Base-by-base conservation (phyloP, 2,888 invertebrate genomes). In the Strigamia transsilvanica region DNA sequence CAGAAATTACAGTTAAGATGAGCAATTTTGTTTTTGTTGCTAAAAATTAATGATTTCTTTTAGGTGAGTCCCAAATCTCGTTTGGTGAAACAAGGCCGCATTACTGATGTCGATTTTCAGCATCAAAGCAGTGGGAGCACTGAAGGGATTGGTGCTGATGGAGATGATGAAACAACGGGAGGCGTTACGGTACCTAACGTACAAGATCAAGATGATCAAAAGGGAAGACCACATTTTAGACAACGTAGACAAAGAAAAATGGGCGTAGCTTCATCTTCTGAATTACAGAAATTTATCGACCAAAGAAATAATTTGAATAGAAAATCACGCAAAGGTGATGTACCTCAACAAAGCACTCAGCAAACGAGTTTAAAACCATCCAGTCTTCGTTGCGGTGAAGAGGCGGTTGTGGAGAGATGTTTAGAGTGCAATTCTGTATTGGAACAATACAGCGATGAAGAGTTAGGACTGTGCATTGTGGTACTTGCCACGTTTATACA, bases 391-490 rank as follows among this genome's bases (percentile, higher is more conserved):
- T 51, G 73, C 66, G 82, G 83, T 7, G 86, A 86, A 51, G 85
- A 86, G 12, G 84, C 85, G 15, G 85, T 87, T 18, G 83, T 85
- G 42, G 85, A 87, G 51, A 83, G 90, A 87, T 97, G 97, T 87
- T 92, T 95, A 0, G 96, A 97, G 87, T 99, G 99, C 88, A 97
- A 97, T 18, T 93, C 93, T 0, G 91, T 93, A 4, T 92, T 93
- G 84, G 97, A 98, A 88, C 94, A 96, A 87, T 99, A 98, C 89
- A 97, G 96, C 84, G 99, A 99, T 87, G 99, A 99, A 87, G 98
- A 99, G 87, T 90, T 98, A 83, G 97, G 97, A 0, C 91, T 99
- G 82, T 94, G 97, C 86, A 94, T 99, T 85, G 95, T 98, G 79
- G 94, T 94, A 84, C 89, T 99, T 84, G 96, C 96, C 38, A 98